These are phyloP conservation scores for Hypotaenidia philippensis DNA, from an alignment of 2,797 vertebrate genomes.

Conservation along the genomic window DNA sequence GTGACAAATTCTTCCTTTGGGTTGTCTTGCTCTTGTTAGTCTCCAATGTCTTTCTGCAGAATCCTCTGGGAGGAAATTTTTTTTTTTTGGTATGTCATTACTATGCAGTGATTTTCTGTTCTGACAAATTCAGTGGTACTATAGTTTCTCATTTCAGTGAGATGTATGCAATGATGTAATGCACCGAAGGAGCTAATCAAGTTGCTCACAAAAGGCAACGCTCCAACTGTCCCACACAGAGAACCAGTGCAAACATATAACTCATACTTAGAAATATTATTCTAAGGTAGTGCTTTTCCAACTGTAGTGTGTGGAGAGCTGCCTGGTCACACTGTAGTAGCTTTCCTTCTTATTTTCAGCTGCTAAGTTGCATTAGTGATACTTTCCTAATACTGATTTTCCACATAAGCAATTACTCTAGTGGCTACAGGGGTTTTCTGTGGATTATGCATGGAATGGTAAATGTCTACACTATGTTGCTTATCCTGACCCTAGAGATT, in stretches of 20 bases:
- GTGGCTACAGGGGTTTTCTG: not conserved
- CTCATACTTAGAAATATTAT: not conserved
- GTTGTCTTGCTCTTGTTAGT: not conserved
- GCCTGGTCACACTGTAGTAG: not conserved
- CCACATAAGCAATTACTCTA: not conserved
- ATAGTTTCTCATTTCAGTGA: not conserved
- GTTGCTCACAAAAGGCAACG: not conserved
- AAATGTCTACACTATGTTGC: not conserved
- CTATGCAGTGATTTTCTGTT: not conserved
- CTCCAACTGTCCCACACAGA: not conserved
- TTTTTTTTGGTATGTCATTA: not conserved
- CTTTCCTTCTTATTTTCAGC: not conserved
- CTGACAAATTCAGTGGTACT: not conserved
- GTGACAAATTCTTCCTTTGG: not conserved
- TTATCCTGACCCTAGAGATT: not conserved
- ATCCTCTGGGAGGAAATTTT: not conserved
- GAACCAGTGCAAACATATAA: not conserved
- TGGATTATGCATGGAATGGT: not conserved
- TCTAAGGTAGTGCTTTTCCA: not conserved
- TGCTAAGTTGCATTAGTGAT: not conserved
- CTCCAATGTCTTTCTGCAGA: not conserved
- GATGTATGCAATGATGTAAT: not conserved
- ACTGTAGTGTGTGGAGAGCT: not conserved
- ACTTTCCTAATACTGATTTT: constrained; percentile 16
- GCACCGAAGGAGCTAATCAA: not conserved